Evolutionary conservation across 2,888 invertebrate genomes (phyloP), one percentile per base, ranked within the genome.

Genomic region (Entomobrya multifasciata): DNA sequence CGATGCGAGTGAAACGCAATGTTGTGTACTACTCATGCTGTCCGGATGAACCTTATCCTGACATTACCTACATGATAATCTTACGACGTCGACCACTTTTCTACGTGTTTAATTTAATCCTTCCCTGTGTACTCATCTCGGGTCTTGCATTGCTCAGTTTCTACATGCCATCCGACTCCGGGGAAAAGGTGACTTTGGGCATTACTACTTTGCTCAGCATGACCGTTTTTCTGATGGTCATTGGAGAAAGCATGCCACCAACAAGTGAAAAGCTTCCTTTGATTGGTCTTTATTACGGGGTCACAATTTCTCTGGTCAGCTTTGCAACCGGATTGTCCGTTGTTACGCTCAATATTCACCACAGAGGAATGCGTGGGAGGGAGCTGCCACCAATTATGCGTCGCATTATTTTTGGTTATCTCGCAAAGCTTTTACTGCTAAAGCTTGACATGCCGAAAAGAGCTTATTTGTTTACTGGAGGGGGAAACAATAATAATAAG

Each of bases 211-310:
- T 94, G 22, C 92, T 94, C 44, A 93, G 93, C n/a, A 93, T 94
- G 93, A 94, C 94, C 44, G 94, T 94, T 20, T 94, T 94, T 89
- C 92, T 94, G 87, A 94, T 94, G 93, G 92, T 94, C 20, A 94
- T 94, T 44, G 93, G 94, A 0, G 94, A 94, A 90, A 93, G 93
- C 85, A 94, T 94, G 93, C 94, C 94, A 2, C 94, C 94, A 0
- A 94, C 94, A 1, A 94, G 94, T 1, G 94, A 94, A 90, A 93
- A 93, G 15, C 92, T 94, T 41, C 94, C 94, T 0, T 92, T 94
- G 1, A 93, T 94, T 88, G 94, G 94, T 94, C 91, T 94, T 65
- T 94, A 94, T 91, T 94, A 94, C 90, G 94, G 94, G 0, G 93
- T 94, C 13, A 94, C 94, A 44, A 94, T 94, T 67, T 93, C 93